Conservation (phyloP, 1,140 invertebrate genomes). For the Atopsyche davidsoni region DNA sequence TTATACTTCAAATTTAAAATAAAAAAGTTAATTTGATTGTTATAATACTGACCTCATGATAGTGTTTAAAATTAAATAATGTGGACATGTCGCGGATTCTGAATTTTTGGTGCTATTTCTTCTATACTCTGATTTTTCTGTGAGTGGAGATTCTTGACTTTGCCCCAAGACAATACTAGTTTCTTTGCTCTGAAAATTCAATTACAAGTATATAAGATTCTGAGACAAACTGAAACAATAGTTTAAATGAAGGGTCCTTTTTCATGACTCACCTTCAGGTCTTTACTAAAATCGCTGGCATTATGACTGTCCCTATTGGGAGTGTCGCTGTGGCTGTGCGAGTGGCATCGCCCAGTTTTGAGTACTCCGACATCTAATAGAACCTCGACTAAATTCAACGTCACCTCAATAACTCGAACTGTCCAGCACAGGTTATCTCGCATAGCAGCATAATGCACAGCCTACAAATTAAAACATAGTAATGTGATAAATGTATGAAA, state of each 20-base stretch:
- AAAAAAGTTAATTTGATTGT: too few relatives aligned
- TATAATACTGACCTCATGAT: constrained; percentile 37
- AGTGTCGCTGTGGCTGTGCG: constrained; percentile 15
- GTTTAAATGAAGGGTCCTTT: background rate
- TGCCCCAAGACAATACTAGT: constrained; percentile 41
- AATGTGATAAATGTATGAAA: constrained; percentile 1
- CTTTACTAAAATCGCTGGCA: constrained; percentile 7
- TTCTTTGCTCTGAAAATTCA: constrained; percentile 39
- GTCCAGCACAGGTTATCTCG: constrained; percentile 72
- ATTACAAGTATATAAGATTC: constrained; percentile 2
- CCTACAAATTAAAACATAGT: constrained; percentile 48
- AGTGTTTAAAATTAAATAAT: constrained; percentile 47
- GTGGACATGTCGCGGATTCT: constrained; percentile 40
- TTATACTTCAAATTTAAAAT: too few relatives aligned
- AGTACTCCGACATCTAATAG: constrained; percentile 83
- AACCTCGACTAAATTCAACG: constrained; percentile 83
- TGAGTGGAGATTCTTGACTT: constrained; percentile 48
- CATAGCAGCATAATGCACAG: constrained; percentile 77
- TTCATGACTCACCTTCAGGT: background rate
- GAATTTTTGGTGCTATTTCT: constrained; percentile 39
- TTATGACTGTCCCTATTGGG: constrained; percentile 20
- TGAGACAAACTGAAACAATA: background rate
- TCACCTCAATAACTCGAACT: constrained; percentile 80
- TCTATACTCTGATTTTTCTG: constrained; percentile 43
- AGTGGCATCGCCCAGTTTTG: constrained; percentile 47